Evolutionary conservation across 2,888 invertebrate genomes (phyloP).

Genomic region (Agonopterix heracliana): DNA sequence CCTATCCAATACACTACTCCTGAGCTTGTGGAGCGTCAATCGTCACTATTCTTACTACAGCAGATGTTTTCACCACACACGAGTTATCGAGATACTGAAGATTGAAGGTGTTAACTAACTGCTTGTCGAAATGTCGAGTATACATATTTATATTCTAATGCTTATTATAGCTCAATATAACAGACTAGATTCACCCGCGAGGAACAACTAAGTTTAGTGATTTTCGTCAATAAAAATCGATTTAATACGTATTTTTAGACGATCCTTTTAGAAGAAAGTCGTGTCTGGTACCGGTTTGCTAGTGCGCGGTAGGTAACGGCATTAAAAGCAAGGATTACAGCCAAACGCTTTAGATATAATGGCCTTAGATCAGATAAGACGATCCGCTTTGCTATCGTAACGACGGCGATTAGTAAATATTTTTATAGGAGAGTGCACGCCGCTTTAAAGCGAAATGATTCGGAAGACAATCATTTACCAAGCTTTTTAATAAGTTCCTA

Average conservation of each 20-base stretch:
- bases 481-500: constrained; percentile 1
- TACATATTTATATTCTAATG: no score
- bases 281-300: constrained; percentile 2
- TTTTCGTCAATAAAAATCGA: neutral
- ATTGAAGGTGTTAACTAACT: no score
- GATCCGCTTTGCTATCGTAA: constrained; percentile 10
- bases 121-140: no score
- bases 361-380: constrained; percentile 11
- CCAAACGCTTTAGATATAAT: constrained; percentile 11
- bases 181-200: no score
- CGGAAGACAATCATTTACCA: constrained; percentile 9
- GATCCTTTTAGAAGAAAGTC: constrained; percentile 3
- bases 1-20: no score
- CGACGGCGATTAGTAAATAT: constrained; percentile 13
- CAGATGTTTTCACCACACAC: no score
- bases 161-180: no score
- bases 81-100: no score
- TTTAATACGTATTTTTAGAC: constrained; percentile 4
- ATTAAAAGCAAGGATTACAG: constrained; percentile 7
- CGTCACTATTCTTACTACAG: no score
- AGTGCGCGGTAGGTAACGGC: constrained; percentile 8
- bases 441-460: constrained; percentile 5
- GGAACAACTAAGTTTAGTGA: no score
- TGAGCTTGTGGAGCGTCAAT: no score
- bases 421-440: constrained; percentile 11